Evolutionary conservation across 2,888 invertebrate genomes (phyloP).

Genomic region (Campaea margaritaria): DNA sequence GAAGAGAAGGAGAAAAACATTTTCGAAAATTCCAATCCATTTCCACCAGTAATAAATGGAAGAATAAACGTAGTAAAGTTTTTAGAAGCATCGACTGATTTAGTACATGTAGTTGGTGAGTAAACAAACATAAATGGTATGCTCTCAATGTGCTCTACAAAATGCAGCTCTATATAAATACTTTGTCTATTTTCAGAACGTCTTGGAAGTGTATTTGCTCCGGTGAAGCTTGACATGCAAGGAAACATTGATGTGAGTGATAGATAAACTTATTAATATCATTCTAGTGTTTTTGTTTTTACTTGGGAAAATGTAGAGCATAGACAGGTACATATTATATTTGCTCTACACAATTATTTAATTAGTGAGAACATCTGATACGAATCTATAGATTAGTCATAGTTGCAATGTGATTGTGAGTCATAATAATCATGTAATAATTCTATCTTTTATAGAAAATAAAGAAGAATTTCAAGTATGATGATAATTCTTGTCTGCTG

Average conservation of each 20-base stretch:
- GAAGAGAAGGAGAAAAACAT: slow-evolving; percentile 38
- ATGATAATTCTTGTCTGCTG: slow-evolving; percentile 86
- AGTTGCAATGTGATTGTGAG: too few relatives aligned
- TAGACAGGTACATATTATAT: not conserved
- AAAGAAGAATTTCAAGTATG: slow-evolving; percentile 79
- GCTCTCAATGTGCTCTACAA: not conserved
- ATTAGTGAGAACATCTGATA: not conserved
- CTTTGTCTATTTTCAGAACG: slow-evolving; percentile 83
- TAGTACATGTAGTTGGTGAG: slow-evolving; percentile 88
- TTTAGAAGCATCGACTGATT: slow-evolving; percentile 85
- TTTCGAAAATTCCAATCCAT: slow-evolving; percentile 66
- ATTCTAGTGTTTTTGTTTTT: not conserved
- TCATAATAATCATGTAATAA: not conserved
- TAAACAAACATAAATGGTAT: slow-evolving; percentile 2
- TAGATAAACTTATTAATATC: slow-evolving; percentile 10
- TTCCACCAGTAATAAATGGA: slow-evolving; percentile 82
- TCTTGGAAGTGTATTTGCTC: slow-evolving; percentile 90
- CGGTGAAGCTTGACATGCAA: slow-evolving; percentile 91
- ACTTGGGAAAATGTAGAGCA: not conserved
- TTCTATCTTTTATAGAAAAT: slow-evolving; percentile 84
- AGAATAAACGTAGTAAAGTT: slow-evolving; percentile 86
- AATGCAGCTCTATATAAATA: not conserved
- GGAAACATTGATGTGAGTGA: slow-evolving; percentile 89
- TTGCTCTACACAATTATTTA: not conserved
- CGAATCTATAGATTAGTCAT: not conserved